Base-by-base conservation (phyloP, 2,113 vertebrate species). In the Leptobrachium leishanense region DNA sequence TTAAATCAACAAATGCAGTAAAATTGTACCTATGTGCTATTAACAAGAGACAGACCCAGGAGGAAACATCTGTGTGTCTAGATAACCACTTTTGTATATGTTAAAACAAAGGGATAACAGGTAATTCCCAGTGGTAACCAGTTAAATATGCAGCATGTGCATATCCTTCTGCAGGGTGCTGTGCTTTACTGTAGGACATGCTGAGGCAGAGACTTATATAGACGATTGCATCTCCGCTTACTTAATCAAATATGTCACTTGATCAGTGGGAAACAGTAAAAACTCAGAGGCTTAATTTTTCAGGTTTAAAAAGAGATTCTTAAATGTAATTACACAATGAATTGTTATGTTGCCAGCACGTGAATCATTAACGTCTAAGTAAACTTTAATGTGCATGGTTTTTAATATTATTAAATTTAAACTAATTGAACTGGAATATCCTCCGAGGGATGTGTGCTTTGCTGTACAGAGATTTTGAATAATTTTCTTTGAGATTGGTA, bases 251-350 rank as follows among this genome's bases (percentile, higher is more conserved):
- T 82, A 82, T 88, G 81, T 86, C 83, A 84, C 84, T 79, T 77
- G 77, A 86, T 86, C 83, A 88, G 85, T 85, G 84, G 75, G 85
- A 86, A 85, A 77, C 68, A 83, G 75, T 75, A 71, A 88, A 76
- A 79, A 75, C 74, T 85, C 82, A 77, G 50, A 77, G 72, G 44
- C 55, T 86, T 42, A 81, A 66, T 72, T 83, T 86, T 86, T 87
- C 71, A 85, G 7, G 81, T 84, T n/a, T 74, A 66, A 85, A 88
- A 85, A 79, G 59, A 71, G 43, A 13, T 81, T 66, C 72, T 64
- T 81, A 43, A 69, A 84, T 76, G 74, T 85, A 87, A 87, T 90
- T 83, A 66, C 15, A 78, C 78, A 82, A 79, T 83, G 85, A 87
- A 84, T 81, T 82, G 84, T 76, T 59, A 77, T 59, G 81, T 64